phyloP scores from a whole-genome alignment of 2,113 vertebrate genomes.

The Siniperca knerii region DNA sequence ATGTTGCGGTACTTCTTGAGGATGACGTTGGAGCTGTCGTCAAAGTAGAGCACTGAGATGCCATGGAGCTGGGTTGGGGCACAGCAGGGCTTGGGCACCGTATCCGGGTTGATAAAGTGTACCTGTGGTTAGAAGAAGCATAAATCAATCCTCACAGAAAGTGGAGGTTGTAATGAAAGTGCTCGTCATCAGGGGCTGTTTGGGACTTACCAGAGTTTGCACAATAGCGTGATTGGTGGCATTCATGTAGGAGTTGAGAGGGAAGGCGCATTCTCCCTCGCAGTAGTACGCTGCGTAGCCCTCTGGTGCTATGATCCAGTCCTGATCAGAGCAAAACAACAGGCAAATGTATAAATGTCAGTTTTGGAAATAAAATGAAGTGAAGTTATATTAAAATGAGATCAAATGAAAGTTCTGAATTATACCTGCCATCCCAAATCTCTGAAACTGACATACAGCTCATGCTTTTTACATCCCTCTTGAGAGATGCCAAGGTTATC shows the following conservation, averaged over 20 bases:
- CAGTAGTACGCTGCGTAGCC: slow-evolving; percentile 97
- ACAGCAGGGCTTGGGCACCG: slow-evolving; percentile 96
- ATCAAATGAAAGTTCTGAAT: background rate
- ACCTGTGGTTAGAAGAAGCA: slow-evolving; percentile 83
- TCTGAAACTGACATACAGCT: slow-evolving; percentile 97
- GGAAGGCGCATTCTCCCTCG: slow-evolving; percentile 97
- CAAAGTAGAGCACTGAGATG: slow-evolving; percentile 98
- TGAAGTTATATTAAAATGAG: background rate
- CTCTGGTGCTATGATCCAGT: slow-evolving; percentile 98
- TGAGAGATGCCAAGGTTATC: slow-evolving; percentile 92
- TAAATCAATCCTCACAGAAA: slow-evolving; percentile 12
- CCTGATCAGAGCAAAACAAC: slow-evolving; percentile 79
- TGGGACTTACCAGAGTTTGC: slow-evolving; percentile 93
- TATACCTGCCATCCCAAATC: slow-evolving; percentile 99
- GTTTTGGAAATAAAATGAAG: background rate
- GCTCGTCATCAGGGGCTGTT: slow-evolving; percentile 2
- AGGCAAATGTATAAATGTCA: background rate
- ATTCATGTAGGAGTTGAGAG: slow-evolving; percentile 98
- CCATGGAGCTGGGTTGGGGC: slow-evolving; percentile 96
- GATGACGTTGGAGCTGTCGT: slow-evolving; percentile 98
- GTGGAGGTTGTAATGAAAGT: slow-evolving; percentile 11
- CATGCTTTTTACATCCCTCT: slow-evolving; percentile 96
- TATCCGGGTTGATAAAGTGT: slow-evolving; percentile 97
- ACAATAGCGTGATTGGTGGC: slow-evolving; percentile 98
- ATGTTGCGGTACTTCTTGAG: slow-evolving; percentile 99